Conservation (phyloP, 1,140 invertebrate genomes). For the Meloidogyne floridensis region DNA sequence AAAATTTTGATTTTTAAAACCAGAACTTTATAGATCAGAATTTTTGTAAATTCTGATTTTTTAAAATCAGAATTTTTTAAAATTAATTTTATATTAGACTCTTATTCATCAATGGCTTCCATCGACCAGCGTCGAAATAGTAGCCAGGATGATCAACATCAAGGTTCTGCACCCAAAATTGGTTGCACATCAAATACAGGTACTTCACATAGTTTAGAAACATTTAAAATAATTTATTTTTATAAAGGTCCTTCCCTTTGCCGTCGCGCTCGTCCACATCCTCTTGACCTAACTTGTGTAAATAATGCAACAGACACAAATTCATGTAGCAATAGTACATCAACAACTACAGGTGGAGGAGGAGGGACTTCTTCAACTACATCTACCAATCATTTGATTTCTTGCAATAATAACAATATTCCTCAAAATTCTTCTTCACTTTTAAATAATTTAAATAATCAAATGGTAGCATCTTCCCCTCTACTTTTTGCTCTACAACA, state of each 20-base stretch:
- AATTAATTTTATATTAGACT: background rate
- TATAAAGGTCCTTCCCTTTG: conserved; percentile 33
- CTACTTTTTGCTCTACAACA: conserved; percentile 23
- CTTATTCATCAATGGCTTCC: background rate
- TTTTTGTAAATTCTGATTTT: too few relatives aligned
- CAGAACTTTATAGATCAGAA: too few relatives aligned
- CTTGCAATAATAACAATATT: too few relatives aligned
- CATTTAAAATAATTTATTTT: background rate
- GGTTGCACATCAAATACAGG: background rate
- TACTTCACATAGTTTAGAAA: background rate
- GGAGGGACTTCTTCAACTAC: too few relatives aligned
- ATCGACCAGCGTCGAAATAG: background rate
- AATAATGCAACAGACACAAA: conserved; percentile 27
- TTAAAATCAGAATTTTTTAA: background rate
- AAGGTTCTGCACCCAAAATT: background rate
- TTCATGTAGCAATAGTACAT: too few relatives aligned
- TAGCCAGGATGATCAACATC: background rate
- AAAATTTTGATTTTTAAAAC: too few relatives aligned
- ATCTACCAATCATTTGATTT: too few relatives aligned
- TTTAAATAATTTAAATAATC: conserved; percentile 21
- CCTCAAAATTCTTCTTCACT: too few relatives aligned
- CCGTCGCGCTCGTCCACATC: conserved; percentile 50
- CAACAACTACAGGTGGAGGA: too few relatives aligned
- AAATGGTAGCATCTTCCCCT: conserved; percentile 30
- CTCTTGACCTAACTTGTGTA: conserved; percentile 45